A percentile compares a stretch with the other conserved stretches of the same genome.
Conservation (phyloP, 1,140 invertebrate species). For the Drosophila sproati region DNA sequence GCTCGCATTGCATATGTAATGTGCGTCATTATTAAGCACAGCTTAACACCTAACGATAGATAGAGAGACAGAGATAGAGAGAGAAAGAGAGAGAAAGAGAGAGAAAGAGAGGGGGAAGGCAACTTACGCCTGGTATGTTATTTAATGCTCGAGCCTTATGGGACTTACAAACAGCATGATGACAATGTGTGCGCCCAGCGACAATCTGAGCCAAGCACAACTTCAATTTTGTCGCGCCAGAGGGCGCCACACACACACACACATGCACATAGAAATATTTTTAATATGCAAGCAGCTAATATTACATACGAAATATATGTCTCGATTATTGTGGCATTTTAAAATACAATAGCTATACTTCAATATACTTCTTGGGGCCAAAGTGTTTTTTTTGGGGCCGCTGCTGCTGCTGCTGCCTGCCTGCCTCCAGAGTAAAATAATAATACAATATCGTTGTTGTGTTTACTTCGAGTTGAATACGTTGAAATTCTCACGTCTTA, state of each 20-base stretch:
- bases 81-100: neutral
- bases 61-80: slow-evolving; percentile 4
- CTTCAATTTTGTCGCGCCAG: slow-evolving; percentile 5
- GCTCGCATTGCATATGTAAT: slow-evolving; percentile 70
- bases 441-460: neutral
- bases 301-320: slow-evolving; percentile 13
- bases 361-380: neutral
- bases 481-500: neutral
- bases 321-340: slow-evolving; percentile 8
- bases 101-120: neutral
- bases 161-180: slow-evolving; percentile 49
- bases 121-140: slow-evolving; percentile 21
- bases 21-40: slow-evolving; percentile 69
- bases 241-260: slow-evolving; percentile 19
- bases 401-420: too few relatives aligned
- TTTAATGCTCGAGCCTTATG: slow-evolving; percentile 62
- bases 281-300: slow-evolving; percentile 26
- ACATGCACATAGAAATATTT: slow-evolving; percentile 2
- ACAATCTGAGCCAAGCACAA: slow-evolving; percentile 18
- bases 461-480: neutral
- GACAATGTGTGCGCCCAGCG: slow-evolving; percentile 34
- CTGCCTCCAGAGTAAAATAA: neutral
- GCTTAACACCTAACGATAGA: slow-evolving; percentile 52
- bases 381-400: neutral
- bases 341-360: slow-evolving; percentile 21